phyloP scores from a whole-genome alignment of 2,888 invertebrate genomes.

The Lithophane semibrunnea region DNA sequence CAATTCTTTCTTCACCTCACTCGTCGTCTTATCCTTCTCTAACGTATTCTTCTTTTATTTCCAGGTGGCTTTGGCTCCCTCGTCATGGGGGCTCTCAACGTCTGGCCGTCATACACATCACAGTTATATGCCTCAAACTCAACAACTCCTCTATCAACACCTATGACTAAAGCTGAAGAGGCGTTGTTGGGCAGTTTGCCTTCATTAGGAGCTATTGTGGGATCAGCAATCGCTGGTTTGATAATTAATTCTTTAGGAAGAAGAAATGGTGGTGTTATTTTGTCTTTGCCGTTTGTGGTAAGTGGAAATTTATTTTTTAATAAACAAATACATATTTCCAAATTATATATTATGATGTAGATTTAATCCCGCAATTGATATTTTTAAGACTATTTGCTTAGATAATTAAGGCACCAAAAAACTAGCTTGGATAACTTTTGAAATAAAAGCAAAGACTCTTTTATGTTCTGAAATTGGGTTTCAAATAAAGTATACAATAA shows the following conservation, averaged over 20 bases:
- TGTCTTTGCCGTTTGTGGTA: slow-evolving; percentile 88
- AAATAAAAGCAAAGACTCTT: too few relatives aligned
- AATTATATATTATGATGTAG: too few relatives aligned
- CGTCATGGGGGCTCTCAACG: slow-evolving; percentile 81
- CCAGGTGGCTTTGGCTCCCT: slow-evolving; percentile 79
- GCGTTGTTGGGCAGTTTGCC: slow-evolving; percentile 90
- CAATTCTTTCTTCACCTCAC: too few relatives aligned
- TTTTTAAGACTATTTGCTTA: too few relatives aligned
- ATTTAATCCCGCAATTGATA: too few relatives aligned
- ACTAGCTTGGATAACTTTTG: too few relatives aligned
- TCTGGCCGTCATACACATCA: slow-evolving; percentile 91
- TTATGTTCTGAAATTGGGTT: too few relatives aligned
- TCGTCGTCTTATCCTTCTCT: not conserved
- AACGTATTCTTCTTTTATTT: slow-evolving; percentile 45
- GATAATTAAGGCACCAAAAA: too few relatives aligned
- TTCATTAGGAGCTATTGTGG: slow-evolving; percentile 88
- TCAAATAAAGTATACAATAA: too few relatives aligned
- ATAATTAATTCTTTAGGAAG: slow-evolving; percentile 89
- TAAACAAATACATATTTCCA: too few relatives aligned
- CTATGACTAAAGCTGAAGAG: slow-evolving; percentile 86
- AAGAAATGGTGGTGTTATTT: slow-evolving; percentile 87
- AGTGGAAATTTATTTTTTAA: slow-evolving; percentile 49
- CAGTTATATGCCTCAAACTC: slow-evolving; percentile 80
- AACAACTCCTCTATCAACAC: slow-evolving; percentile 81
- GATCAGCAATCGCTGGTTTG: slow-evolving; percentile 84